Conservation (phyloP, 1,140 invertebrate genomes). For the Bombus turneri region DNA sequence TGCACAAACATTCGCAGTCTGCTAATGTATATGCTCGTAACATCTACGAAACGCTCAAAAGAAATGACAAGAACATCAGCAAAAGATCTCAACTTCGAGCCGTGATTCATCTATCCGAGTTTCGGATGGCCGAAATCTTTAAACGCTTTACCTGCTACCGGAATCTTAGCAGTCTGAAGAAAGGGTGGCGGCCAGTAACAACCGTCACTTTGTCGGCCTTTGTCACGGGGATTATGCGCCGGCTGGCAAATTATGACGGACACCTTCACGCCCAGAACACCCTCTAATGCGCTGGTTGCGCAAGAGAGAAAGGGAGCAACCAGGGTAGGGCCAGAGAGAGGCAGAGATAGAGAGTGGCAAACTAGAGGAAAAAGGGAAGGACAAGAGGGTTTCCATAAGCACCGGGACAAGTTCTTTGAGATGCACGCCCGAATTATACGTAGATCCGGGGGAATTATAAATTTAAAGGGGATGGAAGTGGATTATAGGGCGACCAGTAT, state of each 20-base stretch:
- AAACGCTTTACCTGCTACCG: constrained; percentile 74
- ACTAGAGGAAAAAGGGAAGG: neutral
- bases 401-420: constrained; percentile 38
- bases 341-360: neutral
- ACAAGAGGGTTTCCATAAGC: constrained; percentile 37
- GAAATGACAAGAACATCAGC: neutral
- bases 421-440: constrained; percentile 43
- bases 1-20: too few species aligned
- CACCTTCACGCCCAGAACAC: constrained; percentile 73
- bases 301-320: constrained; percentile 31
- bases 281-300: constrained; percentile 56
- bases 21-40: neutral
- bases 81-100: too few species aligned
- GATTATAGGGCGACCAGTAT: neutral
- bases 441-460: constrained; percentile 28
- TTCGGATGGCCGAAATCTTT: constrained; percentile 57
- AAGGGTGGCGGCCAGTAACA: constrained; percentile 72
- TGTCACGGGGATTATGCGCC: constrained; percentile 77
- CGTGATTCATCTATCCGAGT: constrained; percentile 57
- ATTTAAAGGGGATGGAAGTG: constrained; percentile 26
- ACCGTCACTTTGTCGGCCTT: constrained; percentile 77
- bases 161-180: constrained; percentile 71
- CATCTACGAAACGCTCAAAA: neutral
- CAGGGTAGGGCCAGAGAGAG: too few species aligned
- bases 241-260: constrained; percentile 78